Base-by-base conservation (phyloP, 2,797 vertebrate genomes). In the Chromobotia macracanthus region DNA sequence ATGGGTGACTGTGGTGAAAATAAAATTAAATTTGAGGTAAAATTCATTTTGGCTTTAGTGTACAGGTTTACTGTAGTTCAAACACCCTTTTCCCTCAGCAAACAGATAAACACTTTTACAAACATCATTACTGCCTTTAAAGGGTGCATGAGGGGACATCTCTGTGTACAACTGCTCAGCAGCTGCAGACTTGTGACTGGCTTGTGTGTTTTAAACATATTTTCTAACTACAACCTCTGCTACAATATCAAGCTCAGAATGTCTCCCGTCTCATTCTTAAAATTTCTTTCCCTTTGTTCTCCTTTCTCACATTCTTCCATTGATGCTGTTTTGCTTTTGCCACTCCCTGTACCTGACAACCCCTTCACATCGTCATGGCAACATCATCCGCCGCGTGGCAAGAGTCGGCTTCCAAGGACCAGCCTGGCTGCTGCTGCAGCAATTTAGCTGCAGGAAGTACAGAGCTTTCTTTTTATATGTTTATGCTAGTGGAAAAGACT, bases 301-400 rank as follows among this genome's bases (percentile, higher is more conserved):
- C 19, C 10, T 51, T 75, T 67, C 1, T 66, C 16, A 23, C 50
- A 51, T 25, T 44, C 48, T 63, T 35, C 50, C 48, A 63, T 60
- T 73, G 44, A 75, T 75, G 63, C 41, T 12, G 31, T 78, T 78
- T 83, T 70, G 64, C 66, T 60, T 83, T 85, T 77, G 68, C 79
- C 80, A 68, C 77, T 84, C 83, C 82, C 66, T 70, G 72, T 79
- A 55, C 75, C 72, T 80, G 61, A 78, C 80, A 83, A 72, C 53
- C 75, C 46, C 75, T 46, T 67, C 56, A 70, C 64, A 87, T 89
- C 46, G 84, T 84, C 86, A 89, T 88, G 84, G 87, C 82, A 89
- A 87, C 87, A 82, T 84, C 79, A 82, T 74, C 66, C 50, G 63
- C 60, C 53, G 60, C 38, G 16, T 81, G 67, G 80, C 68, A 84